Conservation (phyloP, 1,140 invertebrate genomes). For the Drosophila sechellia region DNA sequence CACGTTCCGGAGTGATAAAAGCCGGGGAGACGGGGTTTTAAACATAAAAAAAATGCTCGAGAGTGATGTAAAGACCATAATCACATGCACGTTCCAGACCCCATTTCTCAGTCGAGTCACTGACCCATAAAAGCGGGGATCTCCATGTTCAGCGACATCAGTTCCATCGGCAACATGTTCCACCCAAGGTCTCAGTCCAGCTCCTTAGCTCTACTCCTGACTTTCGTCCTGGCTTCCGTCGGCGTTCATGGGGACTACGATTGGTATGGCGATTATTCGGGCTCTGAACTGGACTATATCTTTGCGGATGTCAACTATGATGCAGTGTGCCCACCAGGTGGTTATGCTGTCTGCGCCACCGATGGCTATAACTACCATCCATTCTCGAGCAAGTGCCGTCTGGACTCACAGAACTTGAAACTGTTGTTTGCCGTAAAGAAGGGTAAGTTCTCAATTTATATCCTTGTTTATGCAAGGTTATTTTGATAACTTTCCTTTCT, state of each 20-base stretch:
- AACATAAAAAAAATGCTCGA: constrained; percentile 1
- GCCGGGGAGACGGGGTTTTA: background rate
- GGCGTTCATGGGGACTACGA: constrained; percentile 19
- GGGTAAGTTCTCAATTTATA: constrained; percentile 4
- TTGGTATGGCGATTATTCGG: constrained; percentile 27
- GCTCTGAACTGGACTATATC: constrained; percentile 31
- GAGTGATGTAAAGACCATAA: constrained; percentile 40
- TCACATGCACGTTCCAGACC: constrained; percentile 35
- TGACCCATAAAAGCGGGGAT: constrained; percentile 34
- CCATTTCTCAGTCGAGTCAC: background rate
- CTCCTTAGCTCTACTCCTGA: constrained; percentile 1
- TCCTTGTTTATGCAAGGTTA: too few species aligned
- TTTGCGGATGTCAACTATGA: constrained; percentile 27
- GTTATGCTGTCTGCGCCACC: constrained; percentile 18
- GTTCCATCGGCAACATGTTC: constrained; percentile 30
- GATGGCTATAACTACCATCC: constrained; percentile 17
- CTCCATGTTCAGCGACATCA: constrained; percentile 25
- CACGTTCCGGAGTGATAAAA: constrained; percentile 32
- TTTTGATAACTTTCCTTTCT: background rate
- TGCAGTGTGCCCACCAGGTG: constrained; percentile 9
- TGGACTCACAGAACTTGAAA: constrained; percentile 35
- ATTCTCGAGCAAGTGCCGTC: constrained; percentile 32
- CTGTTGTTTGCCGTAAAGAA: constrained; percentile 24
- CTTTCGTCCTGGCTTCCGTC: background rate
- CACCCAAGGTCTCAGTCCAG: constrained; percentile 2